These are phyloP conservation scores for Podarcis siculus DNA, from an alignment of 2,797 vertebrate genomes.

Conservation along the genomic window DNA sequence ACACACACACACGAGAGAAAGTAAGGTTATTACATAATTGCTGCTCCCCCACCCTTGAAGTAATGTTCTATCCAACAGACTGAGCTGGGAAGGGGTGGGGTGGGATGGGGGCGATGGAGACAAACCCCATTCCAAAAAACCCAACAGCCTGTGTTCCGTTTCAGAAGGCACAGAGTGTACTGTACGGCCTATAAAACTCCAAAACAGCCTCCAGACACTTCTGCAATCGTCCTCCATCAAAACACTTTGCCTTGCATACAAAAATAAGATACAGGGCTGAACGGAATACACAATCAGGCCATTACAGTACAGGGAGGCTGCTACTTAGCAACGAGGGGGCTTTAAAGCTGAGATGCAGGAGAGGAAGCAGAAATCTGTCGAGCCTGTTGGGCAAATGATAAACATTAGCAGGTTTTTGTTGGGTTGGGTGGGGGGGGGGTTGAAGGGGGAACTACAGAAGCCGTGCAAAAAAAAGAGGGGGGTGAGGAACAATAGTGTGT, in stretches of 20 bases:
- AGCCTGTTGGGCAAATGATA: slow-evolving; percentile 87
- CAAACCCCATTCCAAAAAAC: slow-evolving; percentile 90
- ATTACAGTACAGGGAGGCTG: slow-evolving; percentile 93
- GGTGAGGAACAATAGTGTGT: too few relatives aligned
- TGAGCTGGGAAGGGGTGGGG: slow-evolving; percentile 64
- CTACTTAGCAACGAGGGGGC: slow-evolving; percentile 97
- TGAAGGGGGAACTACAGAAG: slow-evolving; percentile 62
- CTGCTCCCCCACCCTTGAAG: slow-evolving; percentile 60
- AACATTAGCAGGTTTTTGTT: slow-evolving; percentile 77
- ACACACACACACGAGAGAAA: neutral
- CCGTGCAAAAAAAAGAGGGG: slow-evolving; percentile 38
- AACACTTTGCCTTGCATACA: slow-evolving; percentile 99
- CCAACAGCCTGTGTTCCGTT: slow-evolving; percentile 85
- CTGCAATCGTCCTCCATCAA: slow-evolving; percentile 99
- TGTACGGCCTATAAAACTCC: slow-evolving; percentile 97
- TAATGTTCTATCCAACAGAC: slow-evolving; percentile 68
- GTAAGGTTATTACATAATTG: slow-evolving; percentile 54
- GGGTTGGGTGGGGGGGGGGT: neutral
- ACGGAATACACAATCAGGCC: slow-evolving; percentile 99
- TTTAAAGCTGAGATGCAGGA: slow-evolving; percentile 89
- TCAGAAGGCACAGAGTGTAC: slow-evolving; percentile 91
- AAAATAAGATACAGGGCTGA: slow-evolving; percentile 96
- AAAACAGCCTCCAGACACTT: slow-evolving; percentile 98
- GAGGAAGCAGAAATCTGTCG: slow-evolving; percentile 87
- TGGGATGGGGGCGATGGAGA: slow-evolving; percentile 73